phyloP scores from a whole-genome alignment of 2,797 vertebrate genomes.

The Ctenopoma kingsleyae region DNA sequence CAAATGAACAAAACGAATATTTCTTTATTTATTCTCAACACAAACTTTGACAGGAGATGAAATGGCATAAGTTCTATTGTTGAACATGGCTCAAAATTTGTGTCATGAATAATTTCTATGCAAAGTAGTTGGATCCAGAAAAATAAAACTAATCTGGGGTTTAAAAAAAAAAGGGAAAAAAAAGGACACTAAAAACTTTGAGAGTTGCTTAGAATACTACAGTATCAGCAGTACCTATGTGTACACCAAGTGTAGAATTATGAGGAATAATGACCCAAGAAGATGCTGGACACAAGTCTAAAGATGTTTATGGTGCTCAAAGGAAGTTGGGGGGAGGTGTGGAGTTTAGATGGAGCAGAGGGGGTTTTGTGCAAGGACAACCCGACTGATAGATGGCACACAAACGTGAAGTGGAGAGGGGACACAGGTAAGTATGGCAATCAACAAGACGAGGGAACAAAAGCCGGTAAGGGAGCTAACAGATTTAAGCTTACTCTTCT shows the following conservation, averaged over 20 bases:
- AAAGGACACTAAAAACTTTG: slow-evolving; percentile 6
- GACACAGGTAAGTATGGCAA: no score
- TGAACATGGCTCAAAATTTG: slow-evolving; percentile 69
- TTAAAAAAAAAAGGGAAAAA: slow-evolving; percentile 11
- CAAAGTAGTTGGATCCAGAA: slow-evolving; percentile 61
- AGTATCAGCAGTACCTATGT: slow-evolving; percentile 21
- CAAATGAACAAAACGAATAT: slow-evolving; percentile 70
- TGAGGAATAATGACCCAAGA: no score
- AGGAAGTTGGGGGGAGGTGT: no score
- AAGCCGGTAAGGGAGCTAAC: no score
- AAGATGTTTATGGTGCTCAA: no score
- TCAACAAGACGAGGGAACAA: no score
- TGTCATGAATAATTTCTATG: slow-evolving; percentile 66
- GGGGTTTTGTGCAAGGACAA: no score
- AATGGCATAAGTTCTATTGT: slow-evolving; percentile 63
- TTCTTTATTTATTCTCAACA: slow-evolving; percentile 76
- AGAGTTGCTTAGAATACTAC: slow-evolving; percentile 35
- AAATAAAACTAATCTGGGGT: slow-evolving; percentile 58
- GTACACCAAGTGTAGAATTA: slow-evolving; percentile 3
- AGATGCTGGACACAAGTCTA: no score
- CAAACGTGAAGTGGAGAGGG: no score
- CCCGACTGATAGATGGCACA: no score
- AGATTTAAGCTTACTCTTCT: no score
- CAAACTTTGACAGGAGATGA: slow-evolving; percentile 76
- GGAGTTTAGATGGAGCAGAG: no score